These are phyloP conservation scores for Mesembrinibis cayennensis DNA, from an alignment of 2,113 vertebrate species.

Conservation along the genomic window DNA sequence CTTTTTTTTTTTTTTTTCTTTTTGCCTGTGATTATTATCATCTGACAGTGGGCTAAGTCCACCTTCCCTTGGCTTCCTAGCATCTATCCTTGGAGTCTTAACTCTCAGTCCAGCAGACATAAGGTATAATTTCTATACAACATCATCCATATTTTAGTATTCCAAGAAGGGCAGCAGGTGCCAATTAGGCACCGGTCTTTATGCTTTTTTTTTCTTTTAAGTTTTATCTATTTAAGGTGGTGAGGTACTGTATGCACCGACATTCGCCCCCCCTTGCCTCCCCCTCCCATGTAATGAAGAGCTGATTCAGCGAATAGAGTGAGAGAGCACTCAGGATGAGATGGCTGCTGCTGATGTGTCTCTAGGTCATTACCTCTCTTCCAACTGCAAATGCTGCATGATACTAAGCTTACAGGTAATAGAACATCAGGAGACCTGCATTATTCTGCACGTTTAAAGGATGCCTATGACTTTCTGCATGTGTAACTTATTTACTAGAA, in stretches of 20 bases:
- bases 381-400: constrained; percentile 79
- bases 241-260: constrained; percentile 77
- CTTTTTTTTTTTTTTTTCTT: not conserved
- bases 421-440: constrained; percentile 73
- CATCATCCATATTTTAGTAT: constrained; percentile 50
- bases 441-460: constrained; percentile 72
- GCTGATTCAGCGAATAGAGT: constrained; percentile 90
- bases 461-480: constrained; percentile 71
- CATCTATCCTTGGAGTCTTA: constrained; percentile 61
- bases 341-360: constrained; percentile 91
- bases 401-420: constrained; percentile 88
- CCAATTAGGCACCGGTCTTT: not conserved
- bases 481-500: constrained; percentile 55
- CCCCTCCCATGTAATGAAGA: constrained; percentile 80
- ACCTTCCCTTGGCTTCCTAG: constrained; percentile 58
- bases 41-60: constrained; percentile 63
- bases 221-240: constrained; percentile 78
- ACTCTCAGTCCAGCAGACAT: constrained; percentile 67
- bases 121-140: constrained; percentile 65
- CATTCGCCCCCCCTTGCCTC: constrained; percentile 54
- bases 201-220: not conserved
- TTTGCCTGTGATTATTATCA: constrained; percentile 58
- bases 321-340: constrained; percentile 79
- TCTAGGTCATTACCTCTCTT: constrained; percentile 89
- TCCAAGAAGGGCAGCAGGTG: constrained; percentile 55